These are phyloP conservation scores for Apomyelois bistriatella DNA, from an alignment of 2,888 invertebrate genomes.

Conservation along the genomic window DNA sequence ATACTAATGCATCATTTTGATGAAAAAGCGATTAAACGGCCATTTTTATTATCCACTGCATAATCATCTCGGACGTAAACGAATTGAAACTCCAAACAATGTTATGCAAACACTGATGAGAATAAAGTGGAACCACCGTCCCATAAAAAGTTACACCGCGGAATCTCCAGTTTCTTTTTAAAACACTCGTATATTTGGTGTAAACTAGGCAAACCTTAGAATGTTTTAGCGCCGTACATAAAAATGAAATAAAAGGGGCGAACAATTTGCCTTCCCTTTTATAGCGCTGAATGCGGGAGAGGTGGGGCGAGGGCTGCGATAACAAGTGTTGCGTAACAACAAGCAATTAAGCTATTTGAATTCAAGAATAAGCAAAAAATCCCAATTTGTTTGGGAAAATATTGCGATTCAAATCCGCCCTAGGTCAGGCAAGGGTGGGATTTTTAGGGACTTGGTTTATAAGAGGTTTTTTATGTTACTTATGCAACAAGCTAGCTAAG, in stretches of 20 bases:
- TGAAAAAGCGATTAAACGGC: not conserved
- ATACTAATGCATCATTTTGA: conserved; percentile 1
- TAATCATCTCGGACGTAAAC: conserved; percentile 19
- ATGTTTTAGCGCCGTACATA: conserved; percentile 7
- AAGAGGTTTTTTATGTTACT: no score
- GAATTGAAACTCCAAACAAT: conserved; percentile 6
- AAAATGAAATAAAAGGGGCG: conserved; percentile 13
- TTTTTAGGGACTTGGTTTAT: no score
- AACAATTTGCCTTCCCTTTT: conserved; percentile 4
- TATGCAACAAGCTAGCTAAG: no score
- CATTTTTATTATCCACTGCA: conserved; percentile 12
- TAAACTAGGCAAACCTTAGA: conserved; percentile 6
- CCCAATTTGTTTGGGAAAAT: not conserved
- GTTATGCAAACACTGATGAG: conserved; percentile 7
- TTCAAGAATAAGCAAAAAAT: not conserved
- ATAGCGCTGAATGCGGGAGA: not conserved
- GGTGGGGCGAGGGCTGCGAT: conserved; percentile 4
- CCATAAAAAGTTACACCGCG: not conserved
- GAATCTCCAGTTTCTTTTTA: not conserved
- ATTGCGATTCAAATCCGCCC: not conserved
- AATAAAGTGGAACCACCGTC: not conserved
- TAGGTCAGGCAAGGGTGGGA: not conserved
- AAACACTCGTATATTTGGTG: conserved; percentile 4
- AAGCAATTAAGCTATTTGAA: conserved; percentile 27
- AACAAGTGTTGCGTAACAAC: conserved; percentile 12